These are phyloP conservation scores for Bombylius major DNA, from an alignment of 2,888 invertebrate genomes.

Conservation along the genomic window DNA sequence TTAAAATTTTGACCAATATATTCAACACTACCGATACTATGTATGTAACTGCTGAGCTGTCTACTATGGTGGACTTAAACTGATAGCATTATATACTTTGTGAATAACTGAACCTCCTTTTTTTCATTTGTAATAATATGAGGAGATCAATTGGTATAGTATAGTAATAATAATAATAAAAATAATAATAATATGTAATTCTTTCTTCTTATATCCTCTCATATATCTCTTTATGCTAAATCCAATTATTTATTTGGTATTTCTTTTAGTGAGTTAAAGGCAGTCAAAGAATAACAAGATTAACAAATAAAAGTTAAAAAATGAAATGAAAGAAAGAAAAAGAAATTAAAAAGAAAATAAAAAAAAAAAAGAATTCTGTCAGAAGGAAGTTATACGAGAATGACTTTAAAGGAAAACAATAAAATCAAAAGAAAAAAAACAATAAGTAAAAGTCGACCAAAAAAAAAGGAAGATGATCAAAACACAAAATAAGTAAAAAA, in stretches of 20 bases:
- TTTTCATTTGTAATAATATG: too few species aligned
- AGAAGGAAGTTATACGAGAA: too few species aligned
- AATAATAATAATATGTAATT: too few species aligned
- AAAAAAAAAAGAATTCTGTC: not conserved
- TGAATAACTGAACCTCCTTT: too few species aligned
- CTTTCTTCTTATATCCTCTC: slow-evolving; percentile 2
- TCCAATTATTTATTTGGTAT: slow-evolving; percentile 13
- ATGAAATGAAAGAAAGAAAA: not conserved
- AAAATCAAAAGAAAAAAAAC: not conserved
- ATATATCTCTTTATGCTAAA: slow-evolving; percentile 12
- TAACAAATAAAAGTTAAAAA: not conserved
- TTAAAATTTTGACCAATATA: too few species aligned
- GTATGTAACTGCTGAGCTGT: too few species aligned
- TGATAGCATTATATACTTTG: too few species aligned
- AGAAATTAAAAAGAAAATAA: too few species aligned
- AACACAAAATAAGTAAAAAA: not conserved
- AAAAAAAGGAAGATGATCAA: not conserved
- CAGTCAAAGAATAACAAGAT: not conserved
- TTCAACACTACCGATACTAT: too few species aligned
- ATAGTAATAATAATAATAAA: too few species aligned
- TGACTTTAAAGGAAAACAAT: not conserved
- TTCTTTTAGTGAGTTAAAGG: slow-evolving; percentile 6
- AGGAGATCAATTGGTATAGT: too few species aligned
- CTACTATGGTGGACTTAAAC: too few species aligned
- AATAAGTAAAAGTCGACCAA: not conserved